Evolutionary conservation across 2,888 invertebrate species (phyloP), one percentile per base, ranked within the genome.

Genomic region (Boloria selene): DNA sequence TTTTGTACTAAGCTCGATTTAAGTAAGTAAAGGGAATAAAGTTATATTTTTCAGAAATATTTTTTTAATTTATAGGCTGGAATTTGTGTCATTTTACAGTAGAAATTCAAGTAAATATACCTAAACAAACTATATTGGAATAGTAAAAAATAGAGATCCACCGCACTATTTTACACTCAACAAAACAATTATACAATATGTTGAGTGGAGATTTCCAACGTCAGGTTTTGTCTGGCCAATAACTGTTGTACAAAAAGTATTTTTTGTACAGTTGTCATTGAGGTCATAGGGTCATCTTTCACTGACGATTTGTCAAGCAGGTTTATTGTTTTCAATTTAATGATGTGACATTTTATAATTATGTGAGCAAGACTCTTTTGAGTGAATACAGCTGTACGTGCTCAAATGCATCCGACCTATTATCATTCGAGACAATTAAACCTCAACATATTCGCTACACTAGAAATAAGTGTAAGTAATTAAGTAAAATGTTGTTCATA

Each of bases 271-370:
- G 47, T 50, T 58, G 64, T 68, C 70, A 70, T 70, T 68, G 65
- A 66, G 68, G 70, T 68, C 70, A 70, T 65, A 66, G 55, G 68
- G 65, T 70, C 70, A 68, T 68, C 68, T 68, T 69, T 67, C 69
- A 69, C 69, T 67, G 63, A 53, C 63, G 67, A 66, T 67, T 59
- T 67, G 64, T 64, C 62, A 26, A 60, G 63, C 69, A 67, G 67
- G 69, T 69, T 69, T 69, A 69, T 69, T 69, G 69, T 69, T 67
- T 69, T 67, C 69, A 50, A 69, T 69, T 64, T 69, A 69, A 69
- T 67, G 69, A 69, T 67, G 67, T 54, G 67, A 69, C 67, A 69
- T 69, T 67, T 66, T 61, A 64, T 66, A 66, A 66, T 64, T 64
- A 61, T 69, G 61, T 61, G 69, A 69, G 51, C 45, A n/a, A n/a